Percentiles rank a stretch among this genome's conserved stretches.
These are phyloP conservation scores for Xiphias gladius DNA, from an alignment of 2,113 vertebrate genomes.

Conservation along the genomic window DNA sequence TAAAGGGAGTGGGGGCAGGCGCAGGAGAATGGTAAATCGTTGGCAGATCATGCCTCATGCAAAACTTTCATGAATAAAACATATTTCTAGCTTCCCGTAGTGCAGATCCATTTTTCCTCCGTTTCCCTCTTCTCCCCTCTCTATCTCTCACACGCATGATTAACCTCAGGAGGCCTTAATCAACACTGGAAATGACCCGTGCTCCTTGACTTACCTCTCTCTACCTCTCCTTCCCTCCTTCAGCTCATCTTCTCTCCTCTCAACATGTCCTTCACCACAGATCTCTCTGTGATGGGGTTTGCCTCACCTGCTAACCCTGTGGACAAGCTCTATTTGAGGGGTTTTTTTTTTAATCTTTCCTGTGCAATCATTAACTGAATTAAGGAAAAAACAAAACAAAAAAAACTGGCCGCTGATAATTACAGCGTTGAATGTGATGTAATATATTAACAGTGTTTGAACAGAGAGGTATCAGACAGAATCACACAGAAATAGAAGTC, in stretches of 20 bases:
- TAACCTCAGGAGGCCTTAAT: constrained; percentile 85
- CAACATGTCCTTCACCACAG: constrained; percentile 27
- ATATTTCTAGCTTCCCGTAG: constrained; percentile 77
- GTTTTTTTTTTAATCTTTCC: constrained; percentile 50
- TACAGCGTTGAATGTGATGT: background rate
- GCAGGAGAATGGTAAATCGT: constrained; percentile 73
- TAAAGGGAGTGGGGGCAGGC: constrained; percentile 66
- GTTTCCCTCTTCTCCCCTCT: constrained; percentile 67
- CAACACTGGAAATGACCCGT: constrained; percentile 84
- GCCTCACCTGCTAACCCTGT: constrained; percentile 31
- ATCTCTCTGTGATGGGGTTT: constrained; percentile 19
- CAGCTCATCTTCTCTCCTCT: constrained; percentile 52
- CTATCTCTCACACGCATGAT: constrained; percentile 82
- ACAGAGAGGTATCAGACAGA: background rate
- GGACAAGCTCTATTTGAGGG: constrained; percentile 22
- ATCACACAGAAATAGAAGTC: background rate
- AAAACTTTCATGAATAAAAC: constrained; percentile 86
- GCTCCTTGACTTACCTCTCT: constrained; percentile 74
- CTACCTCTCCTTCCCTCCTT: constrained; percentile 54
- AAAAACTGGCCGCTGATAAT: background rate
- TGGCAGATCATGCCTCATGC: constrained; percentile 84
- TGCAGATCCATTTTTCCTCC: constrained; percentile 75
- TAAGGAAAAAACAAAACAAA: constrained; percentile 6
- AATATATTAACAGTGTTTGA: background rate
- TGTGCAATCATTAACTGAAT: constrained; percentile 38